phyloP scores from a whole-genome alignment of 1,140 invertebrate genomes.

The Plectrocnemia conspersa region DNA sequence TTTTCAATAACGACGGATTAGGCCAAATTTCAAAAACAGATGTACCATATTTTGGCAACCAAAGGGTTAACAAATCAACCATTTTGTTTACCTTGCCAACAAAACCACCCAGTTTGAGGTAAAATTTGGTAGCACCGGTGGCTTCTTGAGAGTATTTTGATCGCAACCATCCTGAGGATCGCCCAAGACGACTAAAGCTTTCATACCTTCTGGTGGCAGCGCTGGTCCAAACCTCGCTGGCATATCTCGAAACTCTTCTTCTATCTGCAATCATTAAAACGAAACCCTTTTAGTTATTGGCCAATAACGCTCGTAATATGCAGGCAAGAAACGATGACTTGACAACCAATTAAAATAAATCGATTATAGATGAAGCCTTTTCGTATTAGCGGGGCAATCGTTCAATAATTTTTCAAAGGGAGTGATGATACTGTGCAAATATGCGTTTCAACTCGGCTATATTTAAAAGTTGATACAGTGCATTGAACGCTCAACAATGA shows the following conservation, averaged over 20 bases:
- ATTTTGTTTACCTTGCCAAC: constrained; percentile 52
- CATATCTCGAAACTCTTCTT: constrained; percentile 63
- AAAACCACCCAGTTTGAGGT: constrained; percentile 70
- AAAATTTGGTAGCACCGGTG: constrained; percentile 53
- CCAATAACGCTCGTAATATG: no score
- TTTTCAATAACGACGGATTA: not conserved
- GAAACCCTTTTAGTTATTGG: no score
- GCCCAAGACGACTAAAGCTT: constrained; percentile 66
- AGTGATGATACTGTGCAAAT: no score
- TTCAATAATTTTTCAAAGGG: no score
- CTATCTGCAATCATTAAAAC: constrained; percentile 54
- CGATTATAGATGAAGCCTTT: no score
- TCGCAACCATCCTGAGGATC: constrained; percentile 64
- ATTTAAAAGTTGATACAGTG: no score
- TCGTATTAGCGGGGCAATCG: no score
- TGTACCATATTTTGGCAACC: not conserved
- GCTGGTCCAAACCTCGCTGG: constrained; percentile 62
- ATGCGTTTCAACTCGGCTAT: no score
- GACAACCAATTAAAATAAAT: no score
- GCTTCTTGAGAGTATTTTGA: constrained; percentile 50
- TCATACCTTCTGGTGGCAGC: constrained; percentile 53
- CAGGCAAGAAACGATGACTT: no score
- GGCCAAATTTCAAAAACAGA: constrained; percentile 14
- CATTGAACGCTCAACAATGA: no score
- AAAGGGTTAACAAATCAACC: not conserved